Base-by-base conservation (phyloP, 2,797 vertebrate species). In the Mergus octosetaceus region DNA sequence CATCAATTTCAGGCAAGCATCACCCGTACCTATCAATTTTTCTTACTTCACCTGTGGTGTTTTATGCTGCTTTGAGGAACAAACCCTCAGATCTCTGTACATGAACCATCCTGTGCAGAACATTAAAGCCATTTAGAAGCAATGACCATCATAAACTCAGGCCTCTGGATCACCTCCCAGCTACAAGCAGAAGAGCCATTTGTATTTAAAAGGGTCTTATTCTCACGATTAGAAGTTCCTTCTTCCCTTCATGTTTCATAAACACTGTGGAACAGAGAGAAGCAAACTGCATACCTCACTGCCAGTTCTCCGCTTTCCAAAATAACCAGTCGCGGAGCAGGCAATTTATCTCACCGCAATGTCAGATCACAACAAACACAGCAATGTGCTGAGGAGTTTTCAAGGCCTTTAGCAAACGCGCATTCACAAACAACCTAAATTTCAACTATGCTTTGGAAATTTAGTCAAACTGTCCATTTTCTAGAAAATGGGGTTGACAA, bases 291-390 rank as follows among this genome's bases (percentile, higher is more conserved):
- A 15, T 16, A 28, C 4, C 47, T 57, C 14, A 5, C 24, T 21
- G 22, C 3, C 25, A 74, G 2, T n/a, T 65, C 69, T 27, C 74
- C 61, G 58, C 51, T 70, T 84, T 54, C 77, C 62, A 54, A 76
- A 80, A 27, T 4, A 51, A 32, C 0, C 8, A 30, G 24, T 28
- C 57, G n/a, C 36, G 65, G n/a, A 85, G 32, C 58, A 89, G 43
- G 4, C 5, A 56, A 47, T 39, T 28, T 36, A 68, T 22, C 73
- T 64, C 79, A n/a, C 19, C 0, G 8, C 36, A 41, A 0, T 5
- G 36, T 16, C 71, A 70, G 64, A 69, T 17, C 54, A 58, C 1
- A 5, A 64, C 2, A 60, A 49, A 65, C 10, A 3, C 0, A 76
- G 45, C 51, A 54, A 36, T 0, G 11, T 6, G 17, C 53, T 41